A percentile compares a stretch with the other conserved stretches of the same genome.
phyloP scores from a whole-genome alignment of 2,113 vertebrate genomes.

The Caretta caretta region DNA sequence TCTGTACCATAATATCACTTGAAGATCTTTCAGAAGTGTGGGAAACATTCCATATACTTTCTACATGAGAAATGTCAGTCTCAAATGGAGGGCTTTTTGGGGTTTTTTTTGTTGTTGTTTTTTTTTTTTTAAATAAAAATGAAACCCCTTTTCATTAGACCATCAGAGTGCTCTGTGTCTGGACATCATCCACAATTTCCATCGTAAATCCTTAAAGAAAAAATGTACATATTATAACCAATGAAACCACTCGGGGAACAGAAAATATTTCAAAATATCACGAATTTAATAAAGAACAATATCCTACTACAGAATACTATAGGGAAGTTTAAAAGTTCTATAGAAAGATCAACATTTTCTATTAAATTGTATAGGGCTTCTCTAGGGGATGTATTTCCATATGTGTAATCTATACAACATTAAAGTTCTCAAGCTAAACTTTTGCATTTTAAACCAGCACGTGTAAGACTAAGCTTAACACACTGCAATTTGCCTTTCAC shows the following conservation, averaged over 20 bases:
- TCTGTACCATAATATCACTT: background rate
- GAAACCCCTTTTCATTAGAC: background rate
- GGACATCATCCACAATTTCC: background rate
- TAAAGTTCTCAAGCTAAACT: conserved; percentile 14
- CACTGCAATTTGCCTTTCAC: conserved; percentile 60
- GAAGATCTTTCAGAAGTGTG: background rate
- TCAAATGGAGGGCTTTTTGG: background rate
- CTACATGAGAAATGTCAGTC: background rate
- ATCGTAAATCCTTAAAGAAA: background rate
- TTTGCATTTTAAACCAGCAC: conserved; percentile 40
- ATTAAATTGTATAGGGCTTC: background rate
- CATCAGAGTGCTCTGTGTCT: background rate
- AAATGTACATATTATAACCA: background rate
- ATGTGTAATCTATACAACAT: background rate
- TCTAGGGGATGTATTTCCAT: background rate
- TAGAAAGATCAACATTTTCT: background rate
- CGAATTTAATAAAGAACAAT: background rate
- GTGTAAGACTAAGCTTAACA: conserved; percentile 45
- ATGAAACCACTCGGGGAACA: background rate
- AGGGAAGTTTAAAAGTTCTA: background rate
- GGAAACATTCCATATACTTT: background rate
- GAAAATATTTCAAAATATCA: background rate
- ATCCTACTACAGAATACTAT: background rate
- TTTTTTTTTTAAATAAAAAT: background rate
- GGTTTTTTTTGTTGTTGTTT: background rate